Base-by-base conservation (phyloP, 2,888 invertebrate genomes). In the Ormyrus nitidulus region DNA sequence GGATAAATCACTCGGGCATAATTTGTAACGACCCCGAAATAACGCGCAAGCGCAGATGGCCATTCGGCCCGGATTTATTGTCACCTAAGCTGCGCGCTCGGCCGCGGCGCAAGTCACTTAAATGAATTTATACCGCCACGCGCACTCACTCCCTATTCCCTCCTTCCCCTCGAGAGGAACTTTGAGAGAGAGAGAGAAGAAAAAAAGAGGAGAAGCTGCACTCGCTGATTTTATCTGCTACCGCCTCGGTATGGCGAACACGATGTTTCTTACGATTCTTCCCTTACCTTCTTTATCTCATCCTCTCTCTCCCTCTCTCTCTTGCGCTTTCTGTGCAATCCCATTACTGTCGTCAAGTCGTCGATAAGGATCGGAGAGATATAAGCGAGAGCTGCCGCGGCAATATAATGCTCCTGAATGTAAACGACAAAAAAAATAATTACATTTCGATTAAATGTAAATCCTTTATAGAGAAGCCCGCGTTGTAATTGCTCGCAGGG, bases 11-110 rank as follows among this genome's bases (percentile, higher is more conserved):
- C 79, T 71, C 74, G 58, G 62, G 75, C 65, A 70, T 83, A 84
- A 84, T 84, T 84, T 81, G 82, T 80, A 83, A 84, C 83, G 81
- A 84, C 80, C 82, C 82, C 83, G 80, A 84, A 84, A 84, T 84
- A 84, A 83, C 83, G 82, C 73, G 80, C 68, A 19, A 79, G 66
- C 44, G 58, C 49, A 77, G 76, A 82, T 83, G 80, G 83, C 81
- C 82, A 81, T 84, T 84, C 78, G 78, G 69, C 71, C 59, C 64
- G 71, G 75, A 84, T 85, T 85, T 84, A 85, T 84, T 78, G 83
- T 77, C 77, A 80, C 73, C 83, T 81, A 82, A 83, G 82, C 80
- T 81, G 79, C 81, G 82, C 80, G 34, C 81, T 56, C 68, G 77
- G 80, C 80, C 77, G 82, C 80, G 9, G 56, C 64, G 44, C 10